A percentile compares a stretch with the other conserved stretches of the same genome.
These are phyloP conservation scores for Pteropus alecto DNA, from an alignment of 2,113 vertebrate genomes.

Conservation along the genomic window DNA sequence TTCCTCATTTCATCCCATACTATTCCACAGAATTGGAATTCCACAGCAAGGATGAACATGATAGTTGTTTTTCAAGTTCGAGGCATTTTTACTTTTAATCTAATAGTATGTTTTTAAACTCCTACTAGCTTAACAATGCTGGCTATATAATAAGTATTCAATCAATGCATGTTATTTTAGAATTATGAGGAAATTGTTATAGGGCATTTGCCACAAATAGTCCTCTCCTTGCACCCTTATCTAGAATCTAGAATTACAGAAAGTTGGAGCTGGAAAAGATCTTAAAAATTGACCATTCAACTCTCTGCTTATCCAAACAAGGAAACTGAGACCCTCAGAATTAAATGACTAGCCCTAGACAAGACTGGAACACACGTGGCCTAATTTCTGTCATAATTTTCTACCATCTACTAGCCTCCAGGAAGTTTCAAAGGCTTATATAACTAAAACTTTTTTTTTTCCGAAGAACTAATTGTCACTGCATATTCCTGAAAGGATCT, in stretches of 20 bases:
- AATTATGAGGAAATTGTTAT: constrained; percentile 28
- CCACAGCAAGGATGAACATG: neutral
- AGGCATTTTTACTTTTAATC: constrained; percentile 30
- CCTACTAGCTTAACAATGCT: neutral
- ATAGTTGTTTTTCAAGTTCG: constrained; percentile 36
- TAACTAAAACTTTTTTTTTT: neutral
- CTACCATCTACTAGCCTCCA: neutral
- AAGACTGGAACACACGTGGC: neutral
- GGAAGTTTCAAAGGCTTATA: constrained; percentile 2
- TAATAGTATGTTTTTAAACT: constrained; percentile 20
- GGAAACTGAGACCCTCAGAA: constrained; percentile 20
- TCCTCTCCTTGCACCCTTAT: neutral
- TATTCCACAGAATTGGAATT: neutral
- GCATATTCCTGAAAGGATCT: neutral
- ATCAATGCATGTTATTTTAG: neutral
- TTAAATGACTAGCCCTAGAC: neutral
- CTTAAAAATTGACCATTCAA: neutral
- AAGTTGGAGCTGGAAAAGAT: neutral
- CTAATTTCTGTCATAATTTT: neutral
- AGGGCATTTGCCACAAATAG: neutral
- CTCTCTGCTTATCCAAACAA: constrained; percentile 30
- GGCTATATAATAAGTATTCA: neutral
- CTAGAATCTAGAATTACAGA: constrained; percentile 36
- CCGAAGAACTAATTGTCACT: neutral
- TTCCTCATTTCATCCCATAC: neutral